Base-by-base conservation (phyloP, 2,113 vertebrate species). In the Bufo bufo region DNA sequence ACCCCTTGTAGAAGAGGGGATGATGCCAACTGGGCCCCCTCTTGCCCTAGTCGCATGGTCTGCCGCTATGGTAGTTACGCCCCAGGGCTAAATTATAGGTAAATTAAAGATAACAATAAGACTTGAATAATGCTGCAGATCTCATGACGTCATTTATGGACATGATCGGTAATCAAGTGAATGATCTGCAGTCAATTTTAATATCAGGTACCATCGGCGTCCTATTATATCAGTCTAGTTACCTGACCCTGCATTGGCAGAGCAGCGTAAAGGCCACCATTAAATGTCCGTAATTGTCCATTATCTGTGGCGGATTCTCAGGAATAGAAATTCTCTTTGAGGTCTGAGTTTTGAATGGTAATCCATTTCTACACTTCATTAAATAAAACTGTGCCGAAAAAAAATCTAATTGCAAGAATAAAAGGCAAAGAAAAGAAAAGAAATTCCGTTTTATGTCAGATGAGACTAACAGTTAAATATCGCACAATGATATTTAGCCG, bases 281-380 rank as follows among this genome's bases (percentile, higher is more conserved):
- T 75, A 75, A 75, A 50, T 50, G 47, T 20, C 45, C 6, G 45
- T 75, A 75, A 75, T 75, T 75, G 45, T 50, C 72, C 72, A 50
- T 75, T 75, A 50, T 75, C n/a, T 49, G 72, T 3, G 1, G 47
- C 19, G 20, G 17, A 16, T 75, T 75, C 71, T 74, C 72, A 75
- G 47, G 16, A 50, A 75, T 19, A 17, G 72, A 75, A 75, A 75
- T 75, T 49, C 72, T 75, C 47, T 75, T 49, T 75, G 72, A 75
- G 47, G 20, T 49, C 43, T 50, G 45, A 75, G 45, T 75, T 49
- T 50, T 19, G 16, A 49, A 20, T 75, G 6, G 19, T 75, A 19
- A 75, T 75, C 47, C 72, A 6, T 75, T 75, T 75, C 17, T 75
- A 75, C 72, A 75, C 72, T 75, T 75, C 47, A 49, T 75, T 50